Evolutionary conservation across 2,797 vertebrate genomes (phyloP).

Genomic region (Thaleichthys pacificus): DNA sequence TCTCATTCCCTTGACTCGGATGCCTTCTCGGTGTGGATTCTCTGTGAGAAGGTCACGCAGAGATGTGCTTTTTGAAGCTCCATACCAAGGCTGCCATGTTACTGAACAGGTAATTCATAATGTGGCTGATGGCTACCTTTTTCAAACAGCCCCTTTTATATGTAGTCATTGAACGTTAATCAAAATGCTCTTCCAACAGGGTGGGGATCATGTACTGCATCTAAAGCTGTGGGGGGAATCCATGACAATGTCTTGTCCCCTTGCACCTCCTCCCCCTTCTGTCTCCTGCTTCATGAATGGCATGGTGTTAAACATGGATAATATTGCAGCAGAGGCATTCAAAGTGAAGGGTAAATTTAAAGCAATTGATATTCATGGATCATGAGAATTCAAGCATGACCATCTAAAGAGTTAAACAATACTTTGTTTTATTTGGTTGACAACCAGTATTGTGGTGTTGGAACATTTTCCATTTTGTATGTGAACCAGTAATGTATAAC

Average conservation of each 20-base stretch:
- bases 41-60: too few species aligned
- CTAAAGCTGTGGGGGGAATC: constrained; percentile 43
- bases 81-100: constrained; percentile 47
- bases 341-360: constrained; percentile 35
- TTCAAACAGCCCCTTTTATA: background rate
- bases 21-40: too few species aligned
- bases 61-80: too few species aligned
- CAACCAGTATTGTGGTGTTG: too few species aligned
- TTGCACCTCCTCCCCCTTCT: constrained; percentile 1
- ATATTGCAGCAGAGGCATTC: constrained; percentile 15
- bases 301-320: constrained; percentile 40
- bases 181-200: constrained; percentile 20
- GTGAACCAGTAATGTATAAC: too few species aligned
- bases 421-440: background rate
- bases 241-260: constrained; percentile 46
- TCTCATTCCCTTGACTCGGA: constrained; percentile 44
- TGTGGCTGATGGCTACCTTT: background rate
- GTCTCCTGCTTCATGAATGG: constrained; percentile 35
- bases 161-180: background rate
- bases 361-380: background rate
- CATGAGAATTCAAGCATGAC: background rate
- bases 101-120: constrained; percentile 32
- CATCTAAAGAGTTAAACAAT: too few species aligned
- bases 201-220: constrained; percentile 37
- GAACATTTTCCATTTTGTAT: too few species aligned